Evolutionary conservation across 2,888 invertebrate species (phyloP), one percentile per base, ranked within the genome.

Genomic region (Epirrhoe alternata): DNA sequence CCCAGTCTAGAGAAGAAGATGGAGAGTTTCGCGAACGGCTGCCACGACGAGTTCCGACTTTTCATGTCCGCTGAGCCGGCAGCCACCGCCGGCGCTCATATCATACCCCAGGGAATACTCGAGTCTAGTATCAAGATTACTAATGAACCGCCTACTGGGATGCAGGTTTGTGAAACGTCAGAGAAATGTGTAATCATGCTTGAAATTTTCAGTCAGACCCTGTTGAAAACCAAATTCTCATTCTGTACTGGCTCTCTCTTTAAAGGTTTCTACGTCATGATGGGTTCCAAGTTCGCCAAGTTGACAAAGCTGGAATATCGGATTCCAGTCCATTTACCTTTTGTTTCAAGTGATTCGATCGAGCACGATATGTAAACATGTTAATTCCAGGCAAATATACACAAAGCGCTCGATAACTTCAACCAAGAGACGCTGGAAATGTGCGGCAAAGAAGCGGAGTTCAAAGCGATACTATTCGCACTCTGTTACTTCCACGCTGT

Each of bases 41-140:
- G 98, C 16, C 96, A 98, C 86, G 86, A 94, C 0, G 93, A 96
- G 75, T 99, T 98, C 86, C 94, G 99, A 33, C 95, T 99, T 65
- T 99, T 98, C 83, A 96, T 99, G 95, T 98, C 98, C 73, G 99
- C 99, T 4, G 99, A 99, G 83, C 99, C 99, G 0, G 97, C 98
- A 0, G 96, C 97, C 6, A 96, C 97, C 0, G 94, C 97, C 0
- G 95, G 97, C 0, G 96, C 97, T 5, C 98, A 99, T 82, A 98
- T 98, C 69, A 98, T 99, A 75, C 99, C 99, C 6, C 97, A 98
- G 94, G 99, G 99, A 0, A 98, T 99, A 69, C 89, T 99, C 57
- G 98, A 99, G 86, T 97, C 98, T 0, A 98, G 98, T 12, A 99
- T 99, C 75, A 99, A 99, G 94, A 98, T 99, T 68, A 99, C 99